Base-by-base conservation (phyloP, 2,797 vertebrate species). In the Typhlichthys subterraneus region DNA sequence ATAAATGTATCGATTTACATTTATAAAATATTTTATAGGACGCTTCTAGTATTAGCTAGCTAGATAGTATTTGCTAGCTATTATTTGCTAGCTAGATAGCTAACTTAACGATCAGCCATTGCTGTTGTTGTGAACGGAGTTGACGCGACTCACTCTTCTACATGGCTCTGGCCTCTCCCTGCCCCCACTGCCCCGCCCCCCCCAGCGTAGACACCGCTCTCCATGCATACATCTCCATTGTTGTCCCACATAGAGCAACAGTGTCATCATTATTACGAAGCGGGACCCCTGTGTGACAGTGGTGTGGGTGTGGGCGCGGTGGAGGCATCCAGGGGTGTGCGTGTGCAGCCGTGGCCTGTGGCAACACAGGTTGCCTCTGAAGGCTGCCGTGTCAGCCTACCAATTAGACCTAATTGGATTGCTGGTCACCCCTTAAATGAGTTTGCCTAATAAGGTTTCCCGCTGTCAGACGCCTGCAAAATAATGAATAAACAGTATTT, bases 381-480 rank as follows among this genome's bases (percentile, higher is more conserved):
- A 81, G 79, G 59, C 74, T 50, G 59, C 72, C 75, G 63, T 70
- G 76, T 87, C 80, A 82, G 81, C 70, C 81, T 82, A 2, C 88
- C 91, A 88, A 87, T 90, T 87, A 88, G 52, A 76, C 67, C 77
- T 89, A 90, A 91, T 89, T 87, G 85, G 84, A 89, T 83, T 84
- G 74, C 82, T 66, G 65, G 76, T 88, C 77, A 84, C 77, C 78
- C 72, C 75, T 73, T 75, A 82, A 90, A 90, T 91, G 81, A 89
- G 76, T 70, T 77, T 57, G 65, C 69, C 86, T 88, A 89, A 88
- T 85, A 83, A 73, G 79, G 74, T 77, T 71, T 79, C 77, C 79
- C 65, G 66, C 87, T 84, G 78, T 81, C 73, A 75, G 63, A 80
- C 58, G 65, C 82, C 82, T 75, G 78, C 72, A 79, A 89, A 89